Evolutionary conservation across 2,797 vertebrate genomes (phyloP).

Genomic region (Phataginus tetradactyla): DNA sequence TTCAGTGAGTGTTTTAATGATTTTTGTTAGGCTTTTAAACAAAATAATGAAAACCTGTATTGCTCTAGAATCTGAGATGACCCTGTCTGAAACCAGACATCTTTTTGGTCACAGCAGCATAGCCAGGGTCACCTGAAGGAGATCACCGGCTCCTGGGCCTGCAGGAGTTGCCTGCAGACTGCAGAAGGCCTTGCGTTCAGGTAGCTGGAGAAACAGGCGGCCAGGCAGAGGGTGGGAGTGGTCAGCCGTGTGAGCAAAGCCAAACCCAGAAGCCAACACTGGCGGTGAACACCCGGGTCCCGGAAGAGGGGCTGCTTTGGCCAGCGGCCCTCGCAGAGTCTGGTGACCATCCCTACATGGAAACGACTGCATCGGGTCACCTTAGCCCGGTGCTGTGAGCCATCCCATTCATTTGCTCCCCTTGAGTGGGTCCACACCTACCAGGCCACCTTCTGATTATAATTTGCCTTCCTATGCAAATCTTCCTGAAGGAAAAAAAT

Average conservation of each 20-base stretch:
- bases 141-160: not conserved
- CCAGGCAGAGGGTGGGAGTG: not conserved
- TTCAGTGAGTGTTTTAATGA: not conserved
- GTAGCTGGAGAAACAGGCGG: not conserved
- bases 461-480: not conserved
- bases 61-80: not conserved
- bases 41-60: not conserved
- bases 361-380: not conserved
- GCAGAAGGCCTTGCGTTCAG: not conserved
- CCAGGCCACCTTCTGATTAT: not conserved
- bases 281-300: not conserved
- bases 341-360: not conserved
- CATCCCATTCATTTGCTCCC: not conserved
- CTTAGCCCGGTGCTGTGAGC: not conserved
- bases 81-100: not conserved
- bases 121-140: not conserved
- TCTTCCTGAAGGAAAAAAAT: not conserved
- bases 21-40: not conserved
- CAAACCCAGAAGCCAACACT: not conserved
- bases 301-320: not conserved
- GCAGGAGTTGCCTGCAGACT: not conserved
- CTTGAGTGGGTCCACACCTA: not conserved
- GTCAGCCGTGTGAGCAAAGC: not conserved
- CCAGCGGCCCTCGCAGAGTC: not conserved
- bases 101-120: not conserved